Evolutionary conservation across 2,113 vertebrate genomes (phyloP), one percentile per base, ranked within the genome.

Genomic region (Muscicapa adusta): DNA sequence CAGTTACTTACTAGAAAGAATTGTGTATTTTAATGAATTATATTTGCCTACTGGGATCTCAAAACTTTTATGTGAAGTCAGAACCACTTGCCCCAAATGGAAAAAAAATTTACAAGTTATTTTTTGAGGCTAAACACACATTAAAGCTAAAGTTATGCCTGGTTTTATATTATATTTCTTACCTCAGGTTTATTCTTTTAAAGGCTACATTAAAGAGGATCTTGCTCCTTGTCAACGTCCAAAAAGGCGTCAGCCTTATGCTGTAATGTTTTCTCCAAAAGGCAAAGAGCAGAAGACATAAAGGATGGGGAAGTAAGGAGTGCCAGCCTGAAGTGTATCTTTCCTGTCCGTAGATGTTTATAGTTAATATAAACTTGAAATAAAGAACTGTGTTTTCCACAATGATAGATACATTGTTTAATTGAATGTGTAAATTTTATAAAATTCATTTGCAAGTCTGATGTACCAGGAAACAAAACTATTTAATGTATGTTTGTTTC

Each of bases 201-300:
- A 78, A 99, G 99, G 99, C 48, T 99, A 99, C 67, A 98, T 99
- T 92, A 99, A 98, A 81, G 99, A 99, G 89, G 99, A 99, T 40
- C 95, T 98, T 66, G 97, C 96, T 91, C 98, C 98, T 42, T 98
- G 98, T 78, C 97, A 91, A 1, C 98, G 99, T 50, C 97, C 98
- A 66, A 98, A 99, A 90, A 98, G 99, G 93, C 96, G 99, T 63
- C 98, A 98, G 66, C 99, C 99, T 29, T 98, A 99, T 28, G 98
- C 98, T 10, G 98, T 98, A 47, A 98, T 98, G 68, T 99, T 99
- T 97, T 99, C 99, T 87, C 98, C 98, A 10, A 99, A 99, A 96
- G 89, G 68, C 91, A 98, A 98, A 60, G 97, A 98, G 54, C 97
- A 98, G 97, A 98, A 98, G 89, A 98, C 86, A 79, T 98, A 96